Evolutionary conservation across 2,888 invertebrate genomes (phyloP).

Genomic region (Trachelus iudaicus): DNA sequence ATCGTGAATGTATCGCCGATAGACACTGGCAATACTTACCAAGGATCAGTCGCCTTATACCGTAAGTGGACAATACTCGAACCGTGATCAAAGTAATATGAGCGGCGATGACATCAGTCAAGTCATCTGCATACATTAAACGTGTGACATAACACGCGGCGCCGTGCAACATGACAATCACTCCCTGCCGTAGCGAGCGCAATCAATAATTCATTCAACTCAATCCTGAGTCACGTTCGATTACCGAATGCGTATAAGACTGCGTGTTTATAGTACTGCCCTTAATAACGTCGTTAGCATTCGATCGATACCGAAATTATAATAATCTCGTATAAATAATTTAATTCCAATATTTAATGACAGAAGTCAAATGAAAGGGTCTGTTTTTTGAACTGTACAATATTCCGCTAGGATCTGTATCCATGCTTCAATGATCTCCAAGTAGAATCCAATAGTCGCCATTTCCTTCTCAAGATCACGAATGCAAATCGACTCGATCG

Average conservation of each 20-base stretch:
- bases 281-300: constrained; percentile 2
- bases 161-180: constrained; percentile 31
- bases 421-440: neutral
- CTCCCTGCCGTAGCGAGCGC: constrained; percentile 22
- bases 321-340: neutral
- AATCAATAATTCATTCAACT: constrained; percentile 45
- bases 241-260: constrained; percentile 4
- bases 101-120: constrained; percentile 34
- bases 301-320: neutral
- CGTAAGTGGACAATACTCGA: neutral
- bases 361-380: too few relatives aligned
- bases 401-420: neutral
- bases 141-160: constrained; percentile 35
- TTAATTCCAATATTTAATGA: neutral
- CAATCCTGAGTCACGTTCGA: constrained; percentile 21
- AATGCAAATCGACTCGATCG: neutral
- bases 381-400: neutral
- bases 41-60: neutral
- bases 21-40: neutral
- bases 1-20: neutral
- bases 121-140: constrained; percentile 39
- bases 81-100: constrained; percentile 1
- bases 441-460: neutral
- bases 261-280: neutral
- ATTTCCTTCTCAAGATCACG: neutral